Conservation (phyloP, 2,888 invertebrate species). For the Ormyrus nitidulus region DNA sequence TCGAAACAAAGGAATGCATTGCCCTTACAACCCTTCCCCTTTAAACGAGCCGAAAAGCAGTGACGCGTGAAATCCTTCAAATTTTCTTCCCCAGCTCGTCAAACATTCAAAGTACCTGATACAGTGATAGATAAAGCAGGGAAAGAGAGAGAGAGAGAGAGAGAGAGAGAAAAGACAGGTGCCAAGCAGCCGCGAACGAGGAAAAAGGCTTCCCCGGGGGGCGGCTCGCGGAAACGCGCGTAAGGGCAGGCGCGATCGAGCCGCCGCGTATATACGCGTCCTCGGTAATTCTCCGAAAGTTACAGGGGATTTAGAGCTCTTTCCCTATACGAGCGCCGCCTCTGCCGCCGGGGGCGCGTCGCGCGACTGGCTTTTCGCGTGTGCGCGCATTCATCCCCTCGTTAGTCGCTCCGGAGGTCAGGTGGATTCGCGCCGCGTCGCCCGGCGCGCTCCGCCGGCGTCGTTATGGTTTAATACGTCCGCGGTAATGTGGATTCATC, state of each 20-base stretch:
- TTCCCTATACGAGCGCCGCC: not conserved
- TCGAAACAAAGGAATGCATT: no score
- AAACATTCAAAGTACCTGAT: no score
- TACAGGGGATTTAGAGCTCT: conserved; percentile 44
- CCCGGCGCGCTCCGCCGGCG: not conserved
- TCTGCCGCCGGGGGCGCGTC: not conserved
- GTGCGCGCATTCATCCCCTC: conserved; percentile 38
- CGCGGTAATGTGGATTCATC: conserved; percentile 67
- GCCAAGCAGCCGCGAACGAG: conserved; percentile 6
- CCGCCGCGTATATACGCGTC: not conserved
- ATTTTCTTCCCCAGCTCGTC: no score
- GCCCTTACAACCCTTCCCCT: no score
- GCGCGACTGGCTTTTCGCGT: conserved; percentile 31
- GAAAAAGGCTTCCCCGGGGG: conserved; percentile 13
- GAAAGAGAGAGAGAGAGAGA: no score
- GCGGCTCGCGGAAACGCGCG: no score
- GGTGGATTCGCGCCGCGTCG: conserved; percentile 1
- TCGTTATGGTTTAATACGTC: conserved; percentile 55
- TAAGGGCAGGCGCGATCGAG: no score
- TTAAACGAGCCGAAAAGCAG: no score
- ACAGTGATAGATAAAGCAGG: no score
- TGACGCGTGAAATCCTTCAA: no score
- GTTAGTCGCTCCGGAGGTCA: conserved; percentile 32
- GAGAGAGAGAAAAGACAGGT: not conserved
- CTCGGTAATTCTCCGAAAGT: conserved; percentile 27